Conservation (phyloP, 2,113 vertebrate genomes). For the Illadopsis cleaveri region DNA sequence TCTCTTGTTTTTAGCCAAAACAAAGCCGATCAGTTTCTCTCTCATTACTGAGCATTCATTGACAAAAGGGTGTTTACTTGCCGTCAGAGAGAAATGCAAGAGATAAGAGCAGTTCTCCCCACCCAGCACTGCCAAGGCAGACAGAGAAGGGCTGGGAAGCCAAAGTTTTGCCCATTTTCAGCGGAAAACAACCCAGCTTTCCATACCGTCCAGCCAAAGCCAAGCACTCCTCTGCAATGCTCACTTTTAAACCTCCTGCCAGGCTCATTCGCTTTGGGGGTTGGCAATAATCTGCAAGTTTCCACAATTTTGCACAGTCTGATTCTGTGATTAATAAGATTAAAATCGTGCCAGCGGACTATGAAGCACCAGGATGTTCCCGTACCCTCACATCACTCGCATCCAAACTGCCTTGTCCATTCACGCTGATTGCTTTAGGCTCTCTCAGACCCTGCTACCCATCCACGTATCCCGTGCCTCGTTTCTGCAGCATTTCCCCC, state of each 20-base stretch:
- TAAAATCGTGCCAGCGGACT: background rate
- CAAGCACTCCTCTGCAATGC: background rate
- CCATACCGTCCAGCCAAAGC: background rate
- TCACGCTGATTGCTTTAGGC: background rate
- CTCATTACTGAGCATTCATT: background rate
- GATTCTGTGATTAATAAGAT: background rate
- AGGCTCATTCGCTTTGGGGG: background rate
- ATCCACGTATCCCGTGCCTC: background rate
- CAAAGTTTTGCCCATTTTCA: background rate
- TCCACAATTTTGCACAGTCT: background rate
- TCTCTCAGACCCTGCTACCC: background rate
- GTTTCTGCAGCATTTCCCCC: background rate
- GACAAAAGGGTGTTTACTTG: background rate
- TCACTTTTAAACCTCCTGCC: background rate
- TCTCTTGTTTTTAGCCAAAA: background rate
- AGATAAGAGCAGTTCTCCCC: background rate
- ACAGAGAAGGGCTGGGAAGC: background rate
- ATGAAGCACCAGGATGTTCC: background rate
- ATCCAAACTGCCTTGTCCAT: background rate
- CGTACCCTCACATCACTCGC: background rate
- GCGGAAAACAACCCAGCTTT: background rate
- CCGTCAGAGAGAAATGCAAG: background rate
- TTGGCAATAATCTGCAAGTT: background rate
- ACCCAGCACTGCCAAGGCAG: background rate
- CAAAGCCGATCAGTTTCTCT: background rate